phyloP scores from a whole-genome alignment of 1,140 invertebrate species.

The Drosophila gunungcola region DNA sequence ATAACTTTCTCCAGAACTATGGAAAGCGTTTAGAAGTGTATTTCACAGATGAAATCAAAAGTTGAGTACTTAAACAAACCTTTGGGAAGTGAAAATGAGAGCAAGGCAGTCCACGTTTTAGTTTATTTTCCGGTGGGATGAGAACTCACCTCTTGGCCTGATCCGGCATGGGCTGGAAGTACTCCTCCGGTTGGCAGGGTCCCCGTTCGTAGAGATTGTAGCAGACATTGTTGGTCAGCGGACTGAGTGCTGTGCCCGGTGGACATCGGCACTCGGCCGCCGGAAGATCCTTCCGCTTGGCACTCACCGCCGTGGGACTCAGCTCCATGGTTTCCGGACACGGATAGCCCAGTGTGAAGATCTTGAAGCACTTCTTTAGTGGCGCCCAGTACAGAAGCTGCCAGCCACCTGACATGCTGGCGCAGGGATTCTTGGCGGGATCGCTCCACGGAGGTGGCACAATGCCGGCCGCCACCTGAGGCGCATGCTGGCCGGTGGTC shows the following conservation, averaged over 20 bases:
- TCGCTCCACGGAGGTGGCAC: conserved; percentile 94
- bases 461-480: conserved; percentile 86
- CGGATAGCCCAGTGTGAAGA: conserved; percentile 91
- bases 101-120: neutral
- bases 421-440: conserved; percentile 92
- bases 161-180: conserved; percentile 56
- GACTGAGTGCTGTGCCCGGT: conserved; percentile 89
- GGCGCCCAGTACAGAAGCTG: conserved; percentile 92
- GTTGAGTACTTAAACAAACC: neutral
- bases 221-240: conserved; percentile 86
- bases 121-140: too few relatives aligned
- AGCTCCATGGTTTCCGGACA: conserved; percentile 94
- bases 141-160: conserved; percentile 53
- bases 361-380: conserved; percentile 93
- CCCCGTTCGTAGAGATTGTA: conserved; percentile 89
- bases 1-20: neutral
- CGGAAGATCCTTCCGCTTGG: conserved; percentile 72
- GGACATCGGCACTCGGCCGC: conserved; percentile 91
- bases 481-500: conserved; percentile 21
- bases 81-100: conserved; percentile 2
- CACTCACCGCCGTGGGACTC: conserved; percentile 86
- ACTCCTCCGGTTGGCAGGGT: conserved; percentile 89
- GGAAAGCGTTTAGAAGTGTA: neutral
- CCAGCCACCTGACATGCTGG: conserved; percentile 91
- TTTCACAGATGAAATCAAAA: neutral